Conservation (phyloP, 1,140 invertebrate species). For the Myzus persicae region DNA sequence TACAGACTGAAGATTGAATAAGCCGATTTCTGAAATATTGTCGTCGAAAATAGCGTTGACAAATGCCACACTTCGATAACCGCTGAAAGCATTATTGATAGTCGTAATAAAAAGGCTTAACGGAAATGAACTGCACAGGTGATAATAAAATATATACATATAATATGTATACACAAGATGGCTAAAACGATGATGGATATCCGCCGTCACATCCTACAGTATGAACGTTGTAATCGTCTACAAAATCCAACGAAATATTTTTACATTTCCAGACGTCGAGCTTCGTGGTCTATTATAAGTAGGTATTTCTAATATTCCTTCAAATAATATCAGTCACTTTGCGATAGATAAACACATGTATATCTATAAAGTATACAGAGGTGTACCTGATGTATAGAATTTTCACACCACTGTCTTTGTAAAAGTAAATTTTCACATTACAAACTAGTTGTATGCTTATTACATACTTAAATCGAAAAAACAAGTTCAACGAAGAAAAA, state of each 20-base stretch:
- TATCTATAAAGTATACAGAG: too few species aligned
- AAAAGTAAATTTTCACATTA: too few species aligned
- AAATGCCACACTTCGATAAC: background rate
- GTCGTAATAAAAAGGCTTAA: slow-evolving; percentile 6
- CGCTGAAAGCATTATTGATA: background rate
- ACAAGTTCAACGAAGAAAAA: too few species aligned
- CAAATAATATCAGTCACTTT: background rate
- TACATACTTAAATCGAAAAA: too few species aligned
- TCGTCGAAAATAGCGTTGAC: background rate
- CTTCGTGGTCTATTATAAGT: background rate
- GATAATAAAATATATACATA: background rate
- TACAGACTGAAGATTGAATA: background rate
- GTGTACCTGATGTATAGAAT: too few species aligned
- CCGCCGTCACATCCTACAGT: background rate
- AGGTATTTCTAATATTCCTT: background rate
- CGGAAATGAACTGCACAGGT: background rate
- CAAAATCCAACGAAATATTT: background rate
- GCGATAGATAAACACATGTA: background rate
- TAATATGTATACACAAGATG: background rate
- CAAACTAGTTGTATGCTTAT: too few species aligned
- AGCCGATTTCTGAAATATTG: background rate
- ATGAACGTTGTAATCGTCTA: slow-evolving; percentile 4
- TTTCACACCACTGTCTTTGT: too few species aligned
- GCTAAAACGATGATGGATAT: background rate
- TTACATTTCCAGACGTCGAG: background rate